phyloP scores from a whole-genome alignment of 2,113 vertebrate genomes.

The Chionis minor region DNA sequence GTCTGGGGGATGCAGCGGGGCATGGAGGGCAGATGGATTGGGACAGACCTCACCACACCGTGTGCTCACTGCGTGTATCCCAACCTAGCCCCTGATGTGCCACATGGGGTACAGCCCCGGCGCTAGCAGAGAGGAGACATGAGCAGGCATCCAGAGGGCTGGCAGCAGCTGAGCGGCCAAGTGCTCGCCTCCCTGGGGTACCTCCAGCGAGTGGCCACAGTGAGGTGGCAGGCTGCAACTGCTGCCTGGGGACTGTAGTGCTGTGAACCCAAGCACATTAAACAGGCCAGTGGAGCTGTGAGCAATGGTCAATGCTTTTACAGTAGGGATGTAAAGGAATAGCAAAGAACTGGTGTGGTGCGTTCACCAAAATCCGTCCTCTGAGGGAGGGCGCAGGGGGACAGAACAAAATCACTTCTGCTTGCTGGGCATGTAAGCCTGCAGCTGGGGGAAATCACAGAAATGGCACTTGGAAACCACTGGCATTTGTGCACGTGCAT shows the following conservation, averaged over 20 bases:
- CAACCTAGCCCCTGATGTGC: background rate
- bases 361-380: background rate
- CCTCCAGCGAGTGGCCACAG: accelerated
- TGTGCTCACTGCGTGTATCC: background rate
- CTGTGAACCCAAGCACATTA: background rate
- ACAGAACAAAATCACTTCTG: background rate
- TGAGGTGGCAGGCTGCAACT: accelerated
- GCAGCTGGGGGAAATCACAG: background rate
- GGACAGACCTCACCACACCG: background rate
- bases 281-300: background rate
- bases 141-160: background rate
- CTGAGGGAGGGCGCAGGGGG: background rate
- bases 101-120: background rate
- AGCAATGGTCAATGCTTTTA: background rate
- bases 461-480: background rate
- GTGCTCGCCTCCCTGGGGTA: background rate
- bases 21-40: accelerated
- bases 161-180: background rate
- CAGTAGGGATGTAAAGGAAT: background rate
- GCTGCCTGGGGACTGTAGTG: background rate
- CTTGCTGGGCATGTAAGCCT: background rate
- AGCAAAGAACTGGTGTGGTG: background rate
- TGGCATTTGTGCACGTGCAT: background rate
- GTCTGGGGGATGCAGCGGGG: background rate
- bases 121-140: accelerated